Evolutionary conservation across 1,140 invertebrate genomes (phyloP), one percentile per base, ranked within the genome.

Genomic region (Drosophila simulans): DNA sequence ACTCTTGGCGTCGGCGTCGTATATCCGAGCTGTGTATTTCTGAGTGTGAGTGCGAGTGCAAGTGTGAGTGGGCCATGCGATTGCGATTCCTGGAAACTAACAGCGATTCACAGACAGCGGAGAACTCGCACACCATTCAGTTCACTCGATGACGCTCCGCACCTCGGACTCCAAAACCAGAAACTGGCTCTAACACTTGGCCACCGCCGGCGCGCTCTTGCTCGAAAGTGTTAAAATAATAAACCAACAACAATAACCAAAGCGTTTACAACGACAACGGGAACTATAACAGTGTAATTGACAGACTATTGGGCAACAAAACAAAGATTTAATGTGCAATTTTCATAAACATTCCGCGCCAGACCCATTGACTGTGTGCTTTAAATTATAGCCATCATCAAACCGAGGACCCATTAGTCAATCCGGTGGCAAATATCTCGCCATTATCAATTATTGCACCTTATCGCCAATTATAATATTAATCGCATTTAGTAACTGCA

Each of bases 41-140:
- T 22, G 31, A 12, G 48, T 37, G 31, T 22, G 27, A 25, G 20
- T 22, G 55, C 20, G 56, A 34, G 17, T 20, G 55, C 10, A 15
- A 39, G 64, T 52, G 58, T 54, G 57, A 37, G 48, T 83, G 59
- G 43, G 45, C 35, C 60, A 43, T 73, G 68, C 74, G 74, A 72
- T 53, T 78, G 81, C 84, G 81, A 81, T 90, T 91, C 90, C 80
- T 84, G 90, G 86, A 91, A 91, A 91, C 90, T 91, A 91, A 91
- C 86, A 91, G 84, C 90, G 88, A 91, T 90, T 91, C 90, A 91
- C 90, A 90, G 86, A 81, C 84, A 80, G 78, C 78, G 75, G 76
- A 80, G 80, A 91, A 80, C 77, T 91, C 86, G 83, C 90, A 91
- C 90, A 85, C 90, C 90, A 91, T 91, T 91, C 90, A 90, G 81